These are phyloP conservation scores for Ictidomys tridecemlineatus DNA, from an alignment of 2,113 vertebrate species.

Conservation along the genomic window DNA sequence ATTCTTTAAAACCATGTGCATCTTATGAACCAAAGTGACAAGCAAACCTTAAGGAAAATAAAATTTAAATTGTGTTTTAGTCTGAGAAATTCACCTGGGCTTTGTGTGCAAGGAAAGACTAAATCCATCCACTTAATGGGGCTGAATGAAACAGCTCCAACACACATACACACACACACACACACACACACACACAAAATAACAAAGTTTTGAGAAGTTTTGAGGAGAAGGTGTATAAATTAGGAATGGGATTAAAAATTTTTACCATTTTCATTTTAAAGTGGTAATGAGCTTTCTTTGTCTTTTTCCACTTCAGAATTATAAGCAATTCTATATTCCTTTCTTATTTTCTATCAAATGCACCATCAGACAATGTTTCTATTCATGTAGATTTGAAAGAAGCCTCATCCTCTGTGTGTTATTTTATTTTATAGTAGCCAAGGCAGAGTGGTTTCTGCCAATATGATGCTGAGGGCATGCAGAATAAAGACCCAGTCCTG, in stretches of 20 bases:
- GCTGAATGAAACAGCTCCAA: neutral
- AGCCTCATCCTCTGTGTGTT: constrained; percentile 47
- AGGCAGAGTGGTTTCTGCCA: constrained; percentile 74
- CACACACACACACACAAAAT: too few species aligned
- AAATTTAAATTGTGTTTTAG: neutral
- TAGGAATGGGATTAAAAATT: neutral
- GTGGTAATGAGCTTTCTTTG: neutral
- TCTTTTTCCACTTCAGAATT: neutral
- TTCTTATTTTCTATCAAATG: constrained; percentile 15
- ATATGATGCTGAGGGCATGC: constrained; percentile 56
- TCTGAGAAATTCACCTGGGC: neutral
- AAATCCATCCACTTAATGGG: neutral
- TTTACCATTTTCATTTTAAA: neutral
- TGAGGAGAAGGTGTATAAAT: neutral
- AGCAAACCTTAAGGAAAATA: neutral
- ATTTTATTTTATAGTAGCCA: constrained; percentile 72
- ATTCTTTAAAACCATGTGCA: neutral
- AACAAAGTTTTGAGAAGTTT: constrained; percentile 42
- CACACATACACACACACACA: too few species aligned
- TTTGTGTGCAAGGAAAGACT: neutral
- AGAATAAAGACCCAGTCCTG: constrained; percentile 61
- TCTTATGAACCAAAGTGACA: neutral
- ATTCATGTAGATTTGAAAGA: constrained; percentile 67
- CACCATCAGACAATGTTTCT: constrained; percentile 55
- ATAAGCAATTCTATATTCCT: neutral